phyloP scores from a whole-genome alignment of 2,797 vertebrate genomes.

The Poeciliopsis paucimaculata region DNA sequence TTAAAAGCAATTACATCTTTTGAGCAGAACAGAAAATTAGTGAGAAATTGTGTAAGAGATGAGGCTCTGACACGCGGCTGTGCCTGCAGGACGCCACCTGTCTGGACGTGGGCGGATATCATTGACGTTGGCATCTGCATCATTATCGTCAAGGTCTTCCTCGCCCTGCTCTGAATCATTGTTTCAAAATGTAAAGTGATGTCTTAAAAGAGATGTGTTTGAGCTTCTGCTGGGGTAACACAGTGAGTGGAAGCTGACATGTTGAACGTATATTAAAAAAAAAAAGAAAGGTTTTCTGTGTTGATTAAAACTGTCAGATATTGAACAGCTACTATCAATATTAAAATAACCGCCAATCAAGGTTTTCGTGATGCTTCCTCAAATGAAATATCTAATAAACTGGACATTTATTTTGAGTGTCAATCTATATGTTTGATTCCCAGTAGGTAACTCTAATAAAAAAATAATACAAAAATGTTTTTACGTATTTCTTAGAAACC shows the following conservation, averaged over 20 bases:
- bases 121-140: constrained; percentile 49
- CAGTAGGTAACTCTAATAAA: too few relatives aligned
- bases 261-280: constrained; percentile 7
- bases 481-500: too few relatives aligned
- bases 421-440: background rate
- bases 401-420: background rate
- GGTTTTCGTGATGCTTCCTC: constrained; percentile 1
- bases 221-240: constrained; percentile 22
- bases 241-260: constrained; percentile 7
- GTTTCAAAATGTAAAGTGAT: constrained; percentile 42
- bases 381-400: constrained; percentile 3
- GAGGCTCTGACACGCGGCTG: constrained; percentile 52
- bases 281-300: background rate
- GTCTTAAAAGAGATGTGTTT: constrained; percentile 26
- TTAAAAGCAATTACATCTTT: constrained; percentile 26
- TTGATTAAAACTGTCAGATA: background rate
- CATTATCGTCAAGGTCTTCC: constrained; percentile 58
- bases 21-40: constrained; percentile 42
- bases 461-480: too few relatives aligned
- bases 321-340: background rate
- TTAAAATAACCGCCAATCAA: background rate
- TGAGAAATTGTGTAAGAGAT: constrained; percentile 44
- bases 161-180: constrained; percentile 48
- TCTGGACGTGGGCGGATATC: constrained; percentile 63
- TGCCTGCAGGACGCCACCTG: constrained; percentile 67